Evolutionary conservation across 2,113 vertebrate species (phyloP), one percentile per base, ranked within the genome.

Genomic region (Alosa alosa): DNA sequence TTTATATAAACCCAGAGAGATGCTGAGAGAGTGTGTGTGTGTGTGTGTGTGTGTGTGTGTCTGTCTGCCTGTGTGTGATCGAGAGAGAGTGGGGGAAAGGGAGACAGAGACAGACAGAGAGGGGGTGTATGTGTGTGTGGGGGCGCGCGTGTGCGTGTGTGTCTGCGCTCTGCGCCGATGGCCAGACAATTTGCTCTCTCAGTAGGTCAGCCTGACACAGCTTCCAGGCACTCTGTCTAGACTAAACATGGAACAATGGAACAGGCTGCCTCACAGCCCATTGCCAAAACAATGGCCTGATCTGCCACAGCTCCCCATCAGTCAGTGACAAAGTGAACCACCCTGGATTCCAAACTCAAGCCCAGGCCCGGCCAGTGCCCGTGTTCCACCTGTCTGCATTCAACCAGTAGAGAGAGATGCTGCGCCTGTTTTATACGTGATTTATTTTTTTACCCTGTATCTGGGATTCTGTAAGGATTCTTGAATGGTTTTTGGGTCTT

Each of bases 201-300:
- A 88, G 84, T 87, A 86, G 88, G 88, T 89, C 87, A 88, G 57
- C 57, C 44, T 90, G 89, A 90, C 88, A 85, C 84, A 81, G 87
- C 87, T 86, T 84, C 82, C 82, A 86, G 86, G 85, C 68, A 25
- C 83, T 86, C 68, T 75, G 64, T 88, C 86, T 88, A 87, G 88
- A 82, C 90, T 45, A 85, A 82, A 86, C 85, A 82, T 18, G 2
- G n/a, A 45, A 86, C 86, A 89, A 82, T 86, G 44, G 75, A 22
- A 47, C 81, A 81, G 84, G 82, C 86, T 84, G 81, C 83, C 82
- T 64, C 82, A 68, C 41, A 85, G 31, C 41, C 36, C 72, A 57
- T 3, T 52, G 68, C 75, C 82, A 72, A 72, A 72, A 72, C 64
- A 72, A 72, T 72, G 64, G 64, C 15, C 44, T 83, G 64, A 72